Base-by-base conservation (phyloP, 2,888 invertebrate genomes). In the Eupithecia vulgata region DNA sequence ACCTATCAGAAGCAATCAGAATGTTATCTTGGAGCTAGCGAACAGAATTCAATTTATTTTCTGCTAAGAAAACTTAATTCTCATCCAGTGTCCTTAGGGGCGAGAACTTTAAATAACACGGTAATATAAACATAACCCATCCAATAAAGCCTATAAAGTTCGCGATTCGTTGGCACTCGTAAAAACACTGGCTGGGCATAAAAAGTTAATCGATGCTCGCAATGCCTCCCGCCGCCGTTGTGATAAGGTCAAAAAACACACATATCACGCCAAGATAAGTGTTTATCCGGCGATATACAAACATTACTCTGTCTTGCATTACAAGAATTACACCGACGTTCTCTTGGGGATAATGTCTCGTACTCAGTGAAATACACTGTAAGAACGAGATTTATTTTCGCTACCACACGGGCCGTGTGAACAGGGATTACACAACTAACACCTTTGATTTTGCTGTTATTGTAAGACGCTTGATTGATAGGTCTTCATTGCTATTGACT, bases 161-260 rank as follows among this genome's bases (percentile, higher is more conserved):
- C 80, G 83, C 79, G 80, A 82, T 82, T 82, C 73, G 79, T 80
- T 82, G 78, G 78, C 79, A 78, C 79, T 79, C 80, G 79, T 85
- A 84, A 83, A 83, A 78, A 79, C 70, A 67, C 71, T 71, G 72
- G 76, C 75, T 76, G 76, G 80, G 80, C 79, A 82, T 82, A 86
- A 85, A 85, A 85, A 84, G 80, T 84, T 85, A 81, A 86, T 84
- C 82, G 81, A 83, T 81, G 76, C 79, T 78, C 79, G 70, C 76
- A n/a, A 66, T 70, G 68, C 70, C 72, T 67, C 71, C 59, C 72
- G 65, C 59, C 68, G 79, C 59, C 70, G 79, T 76, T 78, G 81
- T 64, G 79, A 77, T 79, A 81, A 81, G 81, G 82, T 82, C 82
- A 83, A 82, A 82, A 81, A 82, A 83, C 78, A 81, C 75, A 79